phyloP scores from a whole-genome alignment of 1,140 invertebrate species.

The Pseudoatta argentina region DNA sequence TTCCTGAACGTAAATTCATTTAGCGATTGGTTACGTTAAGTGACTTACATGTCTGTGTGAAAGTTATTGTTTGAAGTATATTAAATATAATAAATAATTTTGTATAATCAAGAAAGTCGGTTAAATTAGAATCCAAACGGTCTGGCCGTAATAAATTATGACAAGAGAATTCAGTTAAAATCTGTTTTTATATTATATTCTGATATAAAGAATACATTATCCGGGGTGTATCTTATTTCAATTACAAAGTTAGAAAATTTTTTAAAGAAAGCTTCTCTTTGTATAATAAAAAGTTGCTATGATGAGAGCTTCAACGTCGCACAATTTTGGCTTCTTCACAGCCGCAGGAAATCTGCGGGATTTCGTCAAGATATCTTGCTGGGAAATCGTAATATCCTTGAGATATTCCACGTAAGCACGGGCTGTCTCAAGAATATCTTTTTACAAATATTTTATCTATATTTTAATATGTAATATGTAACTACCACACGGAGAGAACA shows the following conservation, averaged over 20 bases:
- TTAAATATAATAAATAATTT: constrained; percentile 23
- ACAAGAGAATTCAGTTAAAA: neutral
- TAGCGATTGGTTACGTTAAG: neutral
- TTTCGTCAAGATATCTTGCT: constrained; percentile 45
- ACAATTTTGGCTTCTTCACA: constrained; percentile 4
- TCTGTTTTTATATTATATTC: too few relatives aligned
- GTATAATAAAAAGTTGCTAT: neutral
- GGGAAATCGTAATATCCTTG: constrained; percentile 34
- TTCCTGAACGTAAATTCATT: constrained; percentile 19
- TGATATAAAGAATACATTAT: neutral
- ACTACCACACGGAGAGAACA: neutral
- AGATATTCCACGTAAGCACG: constrained; percentile 3
- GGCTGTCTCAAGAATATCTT: neutral
- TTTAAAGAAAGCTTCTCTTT: neutral
- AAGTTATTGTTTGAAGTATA: constrained; percentile 8
- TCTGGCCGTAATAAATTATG: neutral
- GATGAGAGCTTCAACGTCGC: neutral
- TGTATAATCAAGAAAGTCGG: neutral
- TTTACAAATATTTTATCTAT: constrained; percentile 22
- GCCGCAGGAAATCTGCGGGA: constrained; percentile 28
- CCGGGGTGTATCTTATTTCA: neutral
- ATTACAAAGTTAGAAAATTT: constrained; percentile 28
- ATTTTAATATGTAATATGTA: neutral
- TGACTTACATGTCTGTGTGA: neutral
- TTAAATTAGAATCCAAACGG: neutral